phyloP scores from a whole-genome alignment of 2,888 invertebrate genomes.

The Apoderus coryli region DNA sequence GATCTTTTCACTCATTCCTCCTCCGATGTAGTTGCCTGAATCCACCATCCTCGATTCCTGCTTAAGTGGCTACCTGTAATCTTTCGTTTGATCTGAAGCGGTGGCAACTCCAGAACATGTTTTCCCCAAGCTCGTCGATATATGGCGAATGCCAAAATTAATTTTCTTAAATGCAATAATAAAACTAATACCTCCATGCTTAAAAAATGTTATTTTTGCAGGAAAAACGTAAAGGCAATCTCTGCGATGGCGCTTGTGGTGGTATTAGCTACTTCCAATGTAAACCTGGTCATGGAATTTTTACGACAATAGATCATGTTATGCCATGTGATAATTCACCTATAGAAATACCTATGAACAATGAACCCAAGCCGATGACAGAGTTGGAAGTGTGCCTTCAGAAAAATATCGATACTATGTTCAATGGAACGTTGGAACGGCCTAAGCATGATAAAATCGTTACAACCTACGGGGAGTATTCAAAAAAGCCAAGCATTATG shows the following conservation, averaged over 20 bases:
- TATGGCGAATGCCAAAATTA: too few relatives aligned
- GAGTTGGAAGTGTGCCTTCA: conserved; percentile 21
- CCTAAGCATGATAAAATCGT: conserved; percentile 26
- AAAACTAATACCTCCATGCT: too few relatives aligned
- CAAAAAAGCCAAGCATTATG: too few relatives aligned
- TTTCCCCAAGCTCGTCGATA: too few relatives aligned
- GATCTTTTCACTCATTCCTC: too few relatives aligned
- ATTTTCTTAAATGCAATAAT: too few relatives aligned
- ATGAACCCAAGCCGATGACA: conserved; percentile 10
- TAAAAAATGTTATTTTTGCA: conserved; percentile 15
- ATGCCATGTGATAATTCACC: conserved; percentile 18
- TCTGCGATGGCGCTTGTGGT: conserved; percentile 29
- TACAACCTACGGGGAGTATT: conserved; percentile 25
- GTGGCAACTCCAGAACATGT: too few relatives aligned
- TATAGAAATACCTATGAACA: conserved; percentile 10
- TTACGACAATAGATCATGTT: conserved; percentile 31
- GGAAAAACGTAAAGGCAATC: conserved; percentile 27
- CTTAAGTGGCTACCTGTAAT: too few relatives aligned
- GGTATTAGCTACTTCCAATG: conserved; percentile 30
- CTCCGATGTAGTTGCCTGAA: too few relatives aligned
- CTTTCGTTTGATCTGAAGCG: too few relatives aligned
- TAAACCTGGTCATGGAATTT: conserved; percentile 28
- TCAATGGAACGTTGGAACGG: conserved; percentile 15
- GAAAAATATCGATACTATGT: conserved; percentile 19
- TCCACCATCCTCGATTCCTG: too few relatives aligned